phyloP scores from a whole-genome alignment of 2,888 invertebrate genomes.

The Phalera bucephala region DNA sequence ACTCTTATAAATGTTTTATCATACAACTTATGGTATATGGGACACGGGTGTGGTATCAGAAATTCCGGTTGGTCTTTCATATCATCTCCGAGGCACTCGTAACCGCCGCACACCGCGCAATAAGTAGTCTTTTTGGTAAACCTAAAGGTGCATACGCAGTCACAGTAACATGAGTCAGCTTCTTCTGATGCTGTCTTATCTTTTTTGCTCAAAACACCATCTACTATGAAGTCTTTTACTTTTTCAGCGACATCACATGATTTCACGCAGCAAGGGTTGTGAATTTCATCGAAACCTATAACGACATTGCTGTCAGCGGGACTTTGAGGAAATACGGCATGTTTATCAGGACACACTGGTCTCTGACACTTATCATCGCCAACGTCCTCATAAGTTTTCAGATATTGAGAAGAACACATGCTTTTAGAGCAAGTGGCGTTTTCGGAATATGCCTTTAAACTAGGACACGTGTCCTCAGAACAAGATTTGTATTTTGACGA shows the following conservation, averaged over 20 bases:
- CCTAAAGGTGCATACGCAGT: slow-evolving; percentile 68
- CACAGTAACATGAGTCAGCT: slow-evolving; percentile 65
- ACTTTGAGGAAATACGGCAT: slow-evolving; percentile 41
- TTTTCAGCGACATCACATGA: slow-evolving; percentile 62
- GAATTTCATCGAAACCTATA: slow-evolving; percentile 56
- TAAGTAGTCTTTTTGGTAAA: slow-evolving; percentile 68
- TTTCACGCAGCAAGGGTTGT: slow-evolving; percentile 65
- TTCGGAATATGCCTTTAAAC: slow-evolving; percentile 38
- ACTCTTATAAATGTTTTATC: slow-evolving; percentile 58
- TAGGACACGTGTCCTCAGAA: slow-evolving; percentile 50
- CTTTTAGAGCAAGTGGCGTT: slow-evolving; percentile 53
- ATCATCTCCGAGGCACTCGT: slow-evolving; percentile 68
- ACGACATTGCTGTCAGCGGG: slow-evolving; percentile 69
- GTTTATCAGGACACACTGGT: slow-evolving; percentile 41
- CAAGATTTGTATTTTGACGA: slow-evolving; percentile 50
- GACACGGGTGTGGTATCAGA: slow-evolving; percentile 68
- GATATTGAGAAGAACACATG: slow-evolving; percentile 37
- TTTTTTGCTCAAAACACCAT: slow-evolving; percentile 42
- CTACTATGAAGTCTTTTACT: slow-evolving; percentile 66
- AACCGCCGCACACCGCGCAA: slow-evolving; percentile 71
- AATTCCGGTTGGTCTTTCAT: slow-evolving; percentile 56
- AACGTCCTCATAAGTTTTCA: slow-evolving; percentile 12
- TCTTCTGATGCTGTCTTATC: slow-evolving; percentile 28
- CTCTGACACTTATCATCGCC: slow-evolving; percentile 30
- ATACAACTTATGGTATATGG: slow-evolving; percentile 71